Conservation (phyloP, 2,113 vertebrate species). For the Hippocampus zosterae region DNA sequence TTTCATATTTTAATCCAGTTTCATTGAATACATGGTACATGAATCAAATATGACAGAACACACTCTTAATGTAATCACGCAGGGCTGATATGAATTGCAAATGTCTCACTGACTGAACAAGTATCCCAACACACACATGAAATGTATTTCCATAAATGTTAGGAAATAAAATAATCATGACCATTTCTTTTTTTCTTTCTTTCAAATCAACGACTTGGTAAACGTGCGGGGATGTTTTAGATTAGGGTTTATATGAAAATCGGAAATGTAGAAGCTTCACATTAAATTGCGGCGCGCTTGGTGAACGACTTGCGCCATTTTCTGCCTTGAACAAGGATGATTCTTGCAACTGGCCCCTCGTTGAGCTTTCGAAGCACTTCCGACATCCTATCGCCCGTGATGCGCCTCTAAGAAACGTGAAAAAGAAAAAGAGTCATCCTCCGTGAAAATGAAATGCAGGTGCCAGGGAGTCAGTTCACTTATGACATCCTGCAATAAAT, state of each 20-base stretch:
- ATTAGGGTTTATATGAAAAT: constrained; percentile 63
- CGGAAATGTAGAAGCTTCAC: constrained; percentile 57
- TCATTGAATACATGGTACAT: constrained; percentile 91
- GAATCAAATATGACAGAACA: constrained; percentile 97
- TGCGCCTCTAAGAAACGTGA: constrained; percentile 6
- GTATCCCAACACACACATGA: constrained; percentile 42
- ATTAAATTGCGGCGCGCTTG: constrained; percentile 47
- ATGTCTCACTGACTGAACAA: constrained; percentile 67
- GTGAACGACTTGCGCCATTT: constrained; percentile 55
- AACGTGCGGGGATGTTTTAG: constrained; percentile 68
- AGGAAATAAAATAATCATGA: constrained; percentile 94
- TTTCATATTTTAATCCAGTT: constrained; percentile 87
- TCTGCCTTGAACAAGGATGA: constrained; percentile 65
- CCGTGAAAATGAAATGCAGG: constrained; percentile 31
- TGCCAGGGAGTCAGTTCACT: constrained; percentile 21
- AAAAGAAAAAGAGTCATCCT: constrained; percentile 18
- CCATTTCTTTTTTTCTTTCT: constrained; percentile 70
- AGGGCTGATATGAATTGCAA: constrained; percentile 93
- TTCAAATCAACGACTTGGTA: constrained; percentile 68
- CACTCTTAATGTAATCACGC: constrained; percentile 93
- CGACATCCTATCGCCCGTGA: constrained; percentile 6
- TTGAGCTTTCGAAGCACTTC: constrained; percentile 24
- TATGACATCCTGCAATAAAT: constrained; percentile 63
- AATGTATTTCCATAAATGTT: constrained; percentile 88
- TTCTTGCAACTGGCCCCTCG: constrained; percentile 57